A percentile compares a stretch with the other conserved stretches of the same genome.
These are phyloP conservation scores for Volucella zonaria DNA, from an alignment of 2,888 invertebrate species.

Conservation along the genomic window DNA sequence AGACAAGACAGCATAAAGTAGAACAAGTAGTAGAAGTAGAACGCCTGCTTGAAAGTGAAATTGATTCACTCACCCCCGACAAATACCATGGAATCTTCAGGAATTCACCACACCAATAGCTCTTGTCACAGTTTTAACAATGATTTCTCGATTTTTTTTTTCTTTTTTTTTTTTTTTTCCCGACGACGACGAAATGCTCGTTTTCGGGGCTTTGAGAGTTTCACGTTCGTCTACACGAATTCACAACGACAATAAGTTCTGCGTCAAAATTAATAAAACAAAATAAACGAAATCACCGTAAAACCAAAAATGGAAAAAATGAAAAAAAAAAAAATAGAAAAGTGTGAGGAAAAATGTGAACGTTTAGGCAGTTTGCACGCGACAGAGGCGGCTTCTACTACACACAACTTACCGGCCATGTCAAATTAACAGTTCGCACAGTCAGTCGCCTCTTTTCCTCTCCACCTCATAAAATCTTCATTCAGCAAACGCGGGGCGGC, in stretches of 20 bases:
- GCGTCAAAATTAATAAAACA: too few relatives aligned
- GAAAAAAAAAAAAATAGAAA: constrained; percentile 25
- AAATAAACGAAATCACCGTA: constrained; percentile 19
- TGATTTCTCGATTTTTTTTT: background rate
- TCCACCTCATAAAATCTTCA: constrained; percentile 75
- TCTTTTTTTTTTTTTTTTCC: background rate
- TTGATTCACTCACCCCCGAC: constrained; percentile 71
- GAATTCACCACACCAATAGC: constrained; percentile 48
- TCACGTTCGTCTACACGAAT: too few relatives aligned
- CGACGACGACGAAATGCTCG: background rate
- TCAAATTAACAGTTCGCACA: constrained; percentile 84
- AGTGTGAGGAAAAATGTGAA: constrained; percentile 33
- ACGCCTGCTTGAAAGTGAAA: constrained; percentile 68
- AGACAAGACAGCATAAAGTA: constrained; percentile 43
- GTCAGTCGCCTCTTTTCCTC: constrained; percentile 69
- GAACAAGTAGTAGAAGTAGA: constrained; percentile 64
- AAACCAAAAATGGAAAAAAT: constrained; percentile 14
- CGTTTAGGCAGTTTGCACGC: constrained; percentile 66
- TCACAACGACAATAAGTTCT: background rate
- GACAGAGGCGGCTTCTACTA: constrained; percentile 61
- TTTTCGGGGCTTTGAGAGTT: too few relatives aligned
- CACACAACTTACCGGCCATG: constrained; percentile 90
- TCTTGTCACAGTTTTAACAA: constrained; percentile 23
- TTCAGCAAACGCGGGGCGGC: constrained; percentile 71
- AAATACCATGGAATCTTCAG: constrained; percentile 70